Percentiles rank a stretch among this genome's conserved stretches.
Conservation (phyloP, 2,888 invertebrate species). For the Cryptus armator region DNA sequence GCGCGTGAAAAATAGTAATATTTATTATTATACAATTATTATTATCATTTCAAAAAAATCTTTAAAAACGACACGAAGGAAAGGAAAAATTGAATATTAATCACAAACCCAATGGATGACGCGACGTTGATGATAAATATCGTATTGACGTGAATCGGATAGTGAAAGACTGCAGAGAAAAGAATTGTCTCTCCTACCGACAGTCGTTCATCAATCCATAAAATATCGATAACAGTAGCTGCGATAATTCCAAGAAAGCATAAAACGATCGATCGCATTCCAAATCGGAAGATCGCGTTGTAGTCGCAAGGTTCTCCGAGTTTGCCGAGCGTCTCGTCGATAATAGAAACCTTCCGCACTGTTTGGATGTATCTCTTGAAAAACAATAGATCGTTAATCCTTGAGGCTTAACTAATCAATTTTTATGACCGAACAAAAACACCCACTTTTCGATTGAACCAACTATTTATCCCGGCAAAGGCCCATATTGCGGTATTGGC, state of each 20-base stretch:
- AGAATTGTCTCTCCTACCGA: background rate
- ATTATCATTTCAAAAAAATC: too few relatives aligned
- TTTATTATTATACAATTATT: too few relatives aligned
- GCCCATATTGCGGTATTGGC: background rate
- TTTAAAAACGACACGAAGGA: too few relatives aligned
- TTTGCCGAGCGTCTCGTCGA: conserved; percentile 34
- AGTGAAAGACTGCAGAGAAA: conserved; percentile 2
- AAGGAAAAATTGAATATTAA: background rate
- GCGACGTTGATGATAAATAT: background rate
- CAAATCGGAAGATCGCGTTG: background rate
- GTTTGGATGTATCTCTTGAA: background rate
- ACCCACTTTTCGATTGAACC: background rate
- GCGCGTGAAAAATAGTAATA: background rate
- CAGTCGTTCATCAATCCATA: background rate
- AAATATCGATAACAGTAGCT: background rate
- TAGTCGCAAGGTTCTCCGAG: conserved; percentile 30
- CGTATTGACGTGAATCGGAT: conserved; percentile 36
- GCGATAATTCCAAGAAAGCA: conserved; percentile 7
- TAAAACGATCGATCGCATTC: background rate
- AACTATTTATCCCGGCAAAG: background rate
- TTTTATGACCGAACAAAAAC: background rate
- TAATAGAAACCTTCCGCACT: background rate
- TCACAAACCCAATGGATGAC: background rate
- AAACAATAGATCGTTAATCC: background rate
- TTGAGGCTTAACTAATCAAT: background rate